A percentile compares a stretch with the other conserved stretches of the same genome.
phyloP scores from a whole-genome alignment of 2,113 vertebrate species.

The Ciconia maguari region DNA sequence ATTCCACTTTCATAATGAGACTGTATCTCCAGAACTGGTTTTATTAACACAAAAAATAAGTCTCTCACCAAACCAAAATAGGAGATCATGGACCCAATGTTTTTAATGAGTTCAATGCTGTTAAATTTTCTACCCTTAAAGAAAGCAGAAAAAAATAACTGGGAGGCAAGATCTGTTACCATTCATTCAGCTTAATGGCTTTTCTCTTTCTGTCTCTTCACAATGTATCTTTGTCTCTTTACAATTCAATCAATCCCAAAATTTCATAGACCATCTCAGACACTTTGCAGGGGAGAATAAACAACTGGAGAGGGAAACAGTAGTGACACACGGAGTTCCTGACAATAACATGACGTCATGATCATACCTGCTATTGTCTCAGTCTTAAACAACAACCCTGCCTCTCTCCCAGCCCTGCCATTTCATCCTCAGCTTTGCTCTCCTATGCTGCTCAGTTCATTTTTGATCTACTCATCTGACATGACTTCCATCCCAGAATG shows the following conservation, averaged over 20 bases:
- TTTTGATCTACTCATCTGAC: background rate
- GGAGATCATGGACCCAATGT: conserved; percentile 82
- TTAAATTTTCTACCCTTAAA: conserved; percentile 81
- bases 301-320: background rate
- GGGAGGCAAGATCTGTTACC: background rate
- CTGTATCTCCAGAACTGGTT: background rate
- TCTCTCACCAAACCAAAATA: conserved; percentile 85
- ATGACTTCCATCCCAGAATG: background rate
- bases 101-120: conserved; percentile 78
- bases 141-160: background rate
- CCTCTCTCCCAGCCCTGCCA: background rate
- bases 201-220: background rate
- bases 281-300: background rate
- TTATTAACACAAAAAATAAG: background rate
- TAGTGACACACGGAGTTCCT: background rate
- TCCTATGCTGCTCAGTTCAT: background rate
- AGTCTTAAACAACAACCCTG: background rate
- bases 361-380: background rate
- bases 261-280: background rate
- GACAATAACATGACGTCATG: background rate
- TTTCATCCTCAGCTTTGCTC: background rate
- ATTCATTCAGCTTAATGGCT: background rate
- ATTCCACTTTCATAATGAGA: background rate
- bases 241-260: background rate
- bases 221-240: background rate